Conservation (phyloP, 53 echinoderm and acorn worm species). For the Paracentrotus lividus region DNA sequence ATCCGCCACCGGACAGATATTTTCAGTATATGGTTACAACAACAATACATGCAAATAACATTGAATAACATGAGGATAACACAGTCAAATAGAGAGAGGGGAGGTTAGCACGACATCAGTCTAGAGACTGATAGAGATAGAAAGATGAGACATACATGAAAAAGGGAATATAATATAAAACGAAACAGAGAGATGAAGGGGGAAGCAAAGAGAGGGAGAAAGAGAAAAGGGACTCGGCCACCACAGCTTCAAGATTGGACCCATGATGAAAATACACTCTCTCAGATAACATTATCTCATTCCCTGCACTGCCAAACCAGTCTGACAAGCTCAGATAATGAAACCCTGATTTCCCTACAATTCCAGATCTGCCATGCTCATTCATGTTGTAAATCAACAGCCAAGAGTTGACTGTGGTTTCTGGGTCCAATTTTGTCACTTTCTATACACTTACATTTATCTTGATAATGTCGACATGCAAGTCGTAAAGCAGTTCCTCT, state of each 20-base stretch:
- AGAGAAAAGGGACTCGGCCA: neutral
- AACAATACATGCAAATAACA: neutral
- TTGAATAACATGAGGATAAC: neutral
- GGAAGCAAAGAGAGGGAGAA: neutral
- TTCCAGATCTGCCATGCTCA: neutral
- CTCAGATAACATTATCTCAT: neutral
- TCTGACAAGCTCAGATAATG: neutral
- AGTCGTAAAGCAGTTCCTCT: neutral
- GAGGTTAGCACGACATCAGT: neutral
- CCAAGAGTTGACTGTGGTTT: neutral
- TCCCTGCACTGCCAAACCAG: neutral
- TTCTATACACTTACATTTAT: neutral
- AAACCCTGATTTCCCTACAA: neutral
- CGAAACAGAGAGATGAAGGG: neutral
- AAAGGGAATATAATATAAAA: no score
- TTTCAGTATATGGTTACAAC: no score
- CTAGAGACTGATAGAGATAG: neutral
- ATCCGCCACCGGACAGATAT: no score
- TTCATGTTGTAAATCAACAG: neutral
- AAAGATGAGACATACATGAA: no score
- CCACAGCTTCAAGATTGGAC: neutral
- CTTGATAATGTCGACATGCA: neutral
- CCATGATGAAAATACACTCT: neutral
- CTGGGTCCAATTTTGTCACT: neutral
- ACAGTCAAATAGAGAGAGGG: neutral